These are phyloP conservation scores for Pseudococcus jackbeardsleyi DNA, from an alignment of 2,888 invertebrate genomes.

Conservation along the genomic window DNA sequence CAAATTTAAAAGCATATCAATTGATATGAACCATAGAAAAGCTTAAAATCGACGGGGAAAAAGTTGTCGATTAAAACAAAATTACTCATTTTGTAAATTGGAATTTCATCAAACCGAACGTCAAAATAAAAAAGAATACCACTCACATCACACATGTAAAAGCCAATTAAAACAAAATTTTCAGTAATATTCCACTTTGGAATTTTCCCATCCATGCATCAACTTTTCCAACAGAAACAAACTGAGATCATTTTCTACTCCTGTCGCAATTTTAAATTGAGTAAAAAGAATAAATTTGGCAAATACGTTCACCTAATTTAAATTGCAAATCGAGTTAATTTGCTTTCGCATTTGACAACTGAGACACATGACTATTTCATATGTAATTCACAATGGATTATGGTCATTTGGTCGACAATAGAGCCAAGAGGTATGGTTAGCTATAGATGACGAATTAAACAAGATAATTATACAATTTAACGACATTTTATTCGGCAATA, in stretches of 20 bases:
- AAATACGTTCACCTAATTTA: not conserved
- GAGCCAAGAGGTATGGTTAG: not conserved
- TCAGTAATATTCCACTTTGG: not conserved
- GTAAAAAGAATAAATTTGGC: not conserved
- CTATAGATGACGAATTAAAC: not conserved
- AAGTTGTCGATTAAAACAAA: not conserved
- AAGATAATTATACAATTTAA: no score
- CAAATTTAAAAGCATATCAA: no score
- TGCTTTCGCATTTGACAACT: not conserved
- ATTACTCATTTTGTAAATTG: not conserved
- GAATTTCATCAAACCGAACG: not conserved
- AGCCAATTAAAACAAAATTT: not conserved
- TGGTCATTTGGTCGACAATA: not conserved
- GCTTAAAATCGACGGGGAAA: no score
- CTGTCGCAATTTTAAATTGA: not conserved
- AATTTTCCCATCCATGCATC: not conserved
- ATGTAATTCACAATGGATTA: not conserved
- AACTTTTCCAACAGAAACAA: not conserved
- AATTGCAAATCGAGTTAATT: conserved; percentile 13
- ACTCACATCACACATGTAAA: not conserved
- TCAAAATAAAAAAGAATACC: not conserved
- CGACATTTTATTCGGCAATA: no score
- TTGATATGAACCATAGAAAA: no score
- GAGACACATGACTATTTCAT: not conserved
- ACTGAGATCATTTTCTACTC: not conserved